Evolutionary conservation across 2,888 invertebrate species (phyloP).

Genomic region (Oxyscelio sp.): DNA sequence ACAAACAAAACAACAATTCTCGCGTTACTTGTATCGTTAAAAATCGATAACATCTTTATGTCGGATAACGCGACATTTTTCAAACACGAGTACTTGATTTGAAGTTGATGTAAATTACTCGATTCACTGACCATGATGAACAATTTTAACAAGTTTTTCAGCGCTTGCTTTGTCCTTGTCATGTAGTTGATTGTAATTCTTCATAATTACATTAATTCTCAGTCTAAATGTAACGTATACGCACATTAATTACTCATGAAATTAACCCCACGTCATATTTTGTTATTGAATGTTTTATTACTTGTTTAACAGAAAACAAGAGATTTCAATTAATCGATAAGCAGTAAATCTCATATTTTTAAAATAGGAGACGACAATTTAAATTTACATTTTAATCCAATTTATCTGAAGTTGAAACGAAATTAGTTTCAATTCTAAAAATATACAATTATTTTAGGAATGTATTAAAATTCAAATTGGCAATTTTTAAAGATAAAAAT

Average conservation of each 20-base stretch:
- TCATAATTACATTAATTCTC: background rate
- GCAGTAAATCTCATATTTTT: background rate
- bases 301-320: background rate
- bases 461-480: conserved; percentile 15
- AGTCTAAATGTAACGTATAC: background rate
- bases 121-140: conserved; percentile 39
- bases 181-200: conserved; percentile 25
- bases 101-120: conserved; percentile 24
- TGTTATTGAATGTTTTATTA: background rate
- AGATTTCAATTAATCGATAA: background rate
- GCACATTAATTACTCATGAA: background rate
- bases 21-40: no score
- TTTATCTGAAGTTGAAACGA: background rate
- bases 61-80: background rate
- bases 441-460: conserved; percentile 14
- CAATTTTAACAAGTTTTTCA: conserved; percentile 34
- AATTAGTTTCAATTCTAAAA: conserved; percentile 19
- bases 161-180: conserved; percentile 18
- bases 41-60: no score
- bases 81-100: background rate
- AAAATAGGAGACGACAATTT: background rate
- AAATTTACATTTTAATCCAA: conserved; percentile 31
- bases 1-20: no score
- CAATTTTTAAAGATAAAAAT: background rate
- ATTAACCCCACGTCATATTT: background rate